Evolutionary conservation across 2,113 vertebrate species (phyloP).

Genomic region (Ammodytes marinus): DNA sequence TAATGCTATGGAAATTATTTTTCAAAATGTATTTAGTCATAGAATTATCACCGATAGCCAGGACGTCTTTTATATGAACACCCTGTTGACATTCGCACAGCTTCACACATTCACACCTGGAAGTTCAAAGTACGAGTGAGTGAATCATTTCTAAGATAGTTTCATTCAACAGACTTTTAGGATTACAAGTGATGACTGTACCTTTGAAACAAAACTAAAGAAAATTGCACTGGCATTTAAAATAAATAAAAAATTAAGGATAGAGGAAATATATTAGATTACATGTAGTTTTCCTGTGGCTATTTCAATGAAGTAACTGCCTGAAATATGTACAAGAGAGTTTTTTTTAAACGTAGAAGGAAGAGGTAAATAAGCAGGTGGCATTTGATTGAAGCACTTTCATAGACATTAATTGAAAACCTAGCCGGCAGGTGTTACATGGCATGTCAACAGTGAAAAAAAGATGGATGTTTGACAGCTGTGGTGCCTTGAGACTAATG

Average conservation of each 20-base stretch:
- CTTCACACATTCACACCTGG: not conserved
- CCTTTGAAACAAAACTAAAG: too few species aligned
- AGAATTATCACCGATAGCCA: not conserved
- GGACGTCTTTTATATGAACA: not conserved
- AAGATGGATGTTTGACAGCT: constrained; percentile 1
- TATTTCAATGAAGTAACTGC: not conserved
- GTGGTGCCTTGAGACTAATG: not conserved
- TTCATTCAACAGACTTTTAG: not conserved
- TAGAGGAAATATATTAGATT: not conserved
- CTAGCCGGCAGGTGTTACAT: not conserved
- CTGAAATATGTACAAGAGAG: not conserved
- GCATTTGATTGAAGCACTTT: not conserved
- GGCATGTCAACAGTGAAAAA: not conserved
- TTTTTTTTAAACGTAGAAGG: not conserved
- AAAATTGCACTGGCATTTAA: too few species aligned
- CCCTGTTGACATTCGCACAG: not conserved
- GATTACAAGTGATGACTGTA: too few species aligned
- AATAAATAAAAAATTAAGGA: too few species aligned
- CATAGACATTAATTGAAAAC: not conserved
- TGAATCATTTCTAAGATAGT: not conserved
- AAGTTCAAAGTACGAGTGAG: not conserved
- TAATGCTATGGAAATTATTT: not conserved
- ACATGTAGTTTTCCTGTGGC: not conserved
- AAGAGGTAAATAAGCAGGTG: not conserved
- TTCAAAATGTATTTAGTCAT: not conserved